A percentile compares a stretch with the other conserved stretches of the same genome.
Evolutionary conservation across 2,113 vertebrate genomes (phyloP).

Genomic region (Passerina amoena): DNA sequence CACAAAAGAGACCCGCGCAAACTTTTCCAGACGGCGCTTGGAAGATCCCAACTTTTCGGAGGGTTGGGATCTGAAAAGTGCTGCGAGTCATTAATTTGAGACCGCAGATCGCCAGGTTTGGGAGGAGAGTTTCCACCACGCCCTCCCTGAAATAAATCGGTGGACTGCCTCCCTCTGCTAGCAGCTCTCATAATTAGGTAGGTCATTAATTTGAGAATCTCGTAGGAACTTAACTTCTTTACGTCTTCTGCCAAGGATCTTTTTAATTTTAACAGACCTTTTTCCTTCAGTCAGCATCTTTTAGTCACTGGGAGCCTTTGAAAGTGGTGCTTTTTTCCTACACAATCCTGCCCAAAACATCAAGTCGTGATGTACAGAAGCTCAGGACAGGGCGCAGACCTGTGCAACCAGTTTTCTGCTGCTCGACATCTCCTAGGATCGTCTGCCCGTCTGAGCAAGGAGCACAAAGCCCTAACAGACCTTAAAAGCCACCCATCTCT

Average conservation of each 20-base stretch:
- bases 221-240: neutral
- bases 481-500: neutral
- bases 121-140: neutral
- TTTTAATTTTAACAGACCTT: neutral
- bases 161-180: neutral
- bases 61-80: neutral
- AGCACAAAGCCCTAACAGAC: neutral
- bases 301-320: neutral
- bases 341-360: neutral
- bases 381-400: neutral
- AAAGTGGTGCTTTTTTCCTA: neutral
- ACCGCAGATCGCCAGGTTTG: neutral
- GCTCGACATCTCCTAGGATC: neutral
- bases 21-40: neutral
- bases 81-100: neutral
- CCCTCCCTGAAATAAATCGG: neutral
- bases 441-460: neutral
- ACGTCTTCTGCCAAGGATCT: neutral
- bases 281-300: neutral
- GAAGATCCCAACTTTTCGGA: neutral
- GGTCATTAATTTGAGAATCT: neutral
- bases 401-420: neutral
- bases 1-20: accelerated
- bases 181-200: neutral
- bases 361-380: neutral